Base-by-base conservation (phyloP, 2,797 vertebrate species). In the Cichlasoma orientale region DNA sequence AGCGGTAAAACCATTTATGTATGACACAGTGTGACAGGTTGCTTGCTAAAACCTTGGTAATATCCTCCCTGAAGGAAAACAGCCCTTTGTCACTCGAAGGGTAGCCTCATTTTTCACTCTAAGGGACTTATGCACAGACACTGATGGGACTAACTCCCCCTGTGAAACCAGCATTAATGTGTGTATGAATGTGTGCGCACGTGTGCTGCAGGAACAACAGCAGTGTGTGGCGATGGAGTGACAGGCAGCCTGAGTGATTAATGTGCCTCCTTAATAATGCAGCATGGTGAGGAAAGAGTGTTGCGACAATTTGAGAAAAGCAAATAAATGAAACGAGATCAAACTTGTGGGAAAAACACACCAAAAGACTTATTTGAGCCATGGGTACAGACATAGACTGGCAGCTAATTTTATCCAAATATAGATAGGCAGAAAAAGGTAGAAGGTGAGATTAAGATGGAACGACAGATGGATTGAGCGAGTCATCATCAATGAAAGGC, bases 261-360 rank as follows among this genome's bases (percentile, higher is more conserved):
- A 90, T 92, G 90, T 92, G 85, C 23, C 74, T 82, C 73, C 72
- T 82, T 86, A 85, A 87, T 88, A 88, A 87, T 87, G 76, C 80
- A 82, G 47, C 72, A 38, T 58, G 79, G 61, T 47, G 84, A 78
- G 81, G 79, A 78, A 75, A 77, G 79, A 74, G 77, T 77, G 82
- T 80, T n/a, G 23, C 57, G 68, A 77, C 73, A 81, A 82, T 85
- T 72, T 86, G 36, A 82, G 73, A 56, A 61, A 52, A 61, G 69
- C 33, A 68, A 72, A 81, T 31, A 55, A 56, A 47, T 56, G 33
- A 41, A 73, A 74, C 54, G 8, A 61, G 72, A 50, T 66, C 25
- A 41, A 57, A 72, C n/a, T 19, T 29, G 7, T 5, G 11, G 58
- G 19, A 29, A 74, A 78, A 82, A 56, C 33, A 52, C 2, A 33